Conservation (phyloP, 1,140 invertebrate genomes). For the Cryptotermes secundus region DNA sequence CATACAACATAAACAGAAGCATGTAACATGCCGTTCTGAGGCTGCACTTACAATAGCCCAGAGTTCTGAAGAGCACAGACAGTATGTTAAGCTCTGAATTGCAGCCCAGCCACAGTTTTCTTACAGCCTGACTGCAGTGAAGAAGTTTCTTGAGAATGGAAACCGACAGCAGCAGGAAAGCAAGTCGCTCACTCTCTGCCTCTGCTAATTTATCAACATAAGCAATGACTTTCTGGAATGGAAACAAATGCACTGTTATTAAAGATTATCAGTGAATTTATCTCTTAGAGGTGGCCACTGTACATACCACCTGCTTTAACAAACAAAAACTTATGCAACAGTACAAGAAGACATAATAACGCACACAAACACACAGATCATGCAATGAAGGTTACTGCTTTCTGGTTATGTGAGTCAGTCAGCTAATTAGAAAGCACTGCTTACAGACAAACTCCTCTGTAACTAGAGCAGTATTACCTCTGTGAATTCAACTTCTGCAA, state of each 20-base stretch:
- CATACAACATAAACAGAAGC: no score
- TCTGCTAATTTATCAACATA: not conserved
- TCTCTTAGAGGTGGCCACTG: no score
- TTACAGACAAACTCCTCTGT: no score
- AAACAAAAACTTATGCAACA: no score
- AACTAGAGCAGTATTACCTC: not conserved
- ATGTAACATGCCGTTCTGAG: no score
- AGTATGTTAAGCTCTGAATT: conserved; percentile 21
- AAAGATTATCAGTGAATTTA: no score
- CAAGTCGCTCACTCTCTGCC: not conserved
- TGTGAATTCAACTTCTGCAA: conserved; percentile 22
- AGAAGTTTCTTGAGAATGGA: conserved; percentile 32
- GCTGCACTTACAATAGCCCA: conserved; percentile 31
- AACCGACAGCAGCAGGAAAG: conserved; percentile 24
- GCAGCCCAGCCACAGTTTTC: conserved; percentile 24
- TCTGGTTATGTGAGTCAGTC: no score
- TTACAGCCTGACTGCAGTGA: conserved; percentile 13
- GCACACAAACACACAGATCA: no score
- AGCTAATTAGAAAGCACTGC: no score
- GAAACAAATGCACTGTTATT: not conserved
- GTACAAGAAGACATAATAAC: no score
- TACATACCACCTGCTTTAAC: no score
- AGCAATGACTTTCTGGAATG: not conserved
- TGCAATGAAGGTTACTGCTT: no score
- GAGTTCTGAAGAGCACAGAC: conserved; percentile 6